Percentiles rank a stretch among this genome's conserved stretches.
phyloP scores from a whole-genome alignment of 1,140 invertebrate species.

The Tetraneura akinire region DNA sequence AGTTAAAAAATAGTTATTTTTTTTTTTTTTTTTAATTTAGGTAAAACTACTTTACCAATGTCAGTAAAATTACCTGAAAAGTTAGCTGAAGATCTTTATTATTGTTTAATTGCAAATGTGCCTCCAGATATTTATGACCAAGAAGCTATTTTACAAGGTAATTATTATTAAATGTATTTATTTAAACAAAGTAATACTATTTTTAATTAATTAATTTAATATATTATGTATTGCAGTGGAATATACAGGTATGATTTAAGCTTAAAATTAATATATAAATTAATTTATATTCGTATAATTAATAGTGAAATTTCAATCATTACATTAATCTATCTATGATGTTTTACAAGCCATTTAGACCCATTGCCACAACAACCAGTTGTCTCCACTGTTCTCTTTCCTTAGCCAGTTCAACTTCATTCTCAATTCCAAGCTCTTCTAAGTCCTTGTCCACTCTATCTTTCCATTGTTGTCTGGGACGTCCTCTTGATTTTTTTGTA shows the following conservation, averaged over 20 bases:
- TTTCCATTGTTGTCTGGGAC: no score
- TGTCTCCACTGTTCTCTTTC: no score
- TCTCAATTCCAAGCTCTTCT: no score
- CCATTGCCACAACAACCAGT: no score
- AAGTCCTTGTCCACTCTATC: no score
- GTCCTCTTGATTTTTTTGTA: no score
- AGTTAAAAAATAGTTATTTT: not conserved
- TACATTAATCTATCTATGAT: no score
- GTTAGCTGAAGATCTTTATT: conserved; percentile 37
- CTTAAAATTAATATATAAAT: no score
- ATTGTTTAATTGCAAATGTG: conserved; percentile 31
- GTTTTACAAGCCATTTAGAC: no score
- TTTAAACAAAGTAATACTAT: not conserved
- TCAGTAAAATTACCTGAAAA: conserved; percentile 34
- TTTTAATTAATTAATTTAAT: not conserved
- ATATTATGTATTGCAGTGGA: not conserved
- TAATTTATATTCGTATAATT: no score
- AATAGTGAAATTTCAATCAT: no score
- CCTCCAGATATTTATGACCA: conserved; percentile 16
- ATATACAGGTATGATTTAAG: not conserved
- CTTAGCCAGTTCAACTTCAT: no score
- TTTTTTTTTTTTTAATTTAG: not conserved
- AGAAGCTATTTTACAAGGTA: conserved; percentile 35
- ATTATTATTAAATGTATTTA: not conserved
- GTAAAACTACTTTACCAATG: conserved; percentile 24